Conservation (phyloP, 2,113 vertebrate species). For the Aegotheles bennettii region DNA sequence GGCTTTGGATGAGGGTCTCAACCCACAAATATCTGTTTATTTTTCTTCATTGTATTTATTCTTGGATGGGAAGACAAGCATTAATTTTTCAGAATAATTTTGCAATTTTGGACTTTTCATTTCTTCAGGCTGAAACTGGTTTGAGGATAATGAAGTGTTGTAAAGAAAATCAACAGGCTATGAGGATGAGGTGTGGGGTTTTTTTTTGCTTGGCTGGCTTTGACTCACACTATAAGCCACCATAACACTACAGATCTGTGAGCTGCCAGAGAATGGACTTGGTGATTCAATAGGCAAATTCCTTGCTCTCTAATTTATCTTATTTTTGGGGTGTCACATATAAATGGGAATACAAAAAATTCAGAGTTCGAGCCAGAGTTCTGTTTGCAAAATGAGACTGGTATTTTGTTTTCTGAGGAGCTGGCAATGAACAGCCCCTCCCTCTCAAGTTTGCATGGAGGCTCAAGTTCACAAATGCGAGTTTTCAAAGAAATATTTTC, state of each 20-base stretch:
- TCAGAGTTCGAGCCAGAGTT: not conserved
- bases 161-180: not conserved
- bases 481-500: not conserved
- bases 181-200: not conserved
- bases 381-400: not conserved
- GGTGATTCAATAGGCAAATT: not conserved
- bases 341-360: not conserved
- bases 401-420: not conserved
- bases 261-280: not conserved
- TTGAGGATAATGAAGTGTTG: not conserved
- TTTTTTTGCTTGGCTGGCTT: not conserved
- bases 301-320: not conserved
- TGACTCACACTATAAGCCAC: not conserved
- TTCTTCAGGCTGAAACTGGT: not conserved
- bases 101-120: not conserved
- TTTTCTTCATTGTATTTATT: not conserved
- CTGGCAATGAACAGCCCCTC: not conserved
- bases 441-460: not conserved
- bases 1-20: constrained; percentile 20
- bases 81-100: not conserved
- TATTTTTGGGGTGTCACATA: not conserved
- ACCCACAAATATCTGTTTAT: not conserved
- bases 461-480: not conserved
- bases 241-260: not conserved
- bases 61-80: not conserved